Conservation (phyloP, 2,113 vertebrate species). For the Gnathonemus echidnorhynchus region DNA sequence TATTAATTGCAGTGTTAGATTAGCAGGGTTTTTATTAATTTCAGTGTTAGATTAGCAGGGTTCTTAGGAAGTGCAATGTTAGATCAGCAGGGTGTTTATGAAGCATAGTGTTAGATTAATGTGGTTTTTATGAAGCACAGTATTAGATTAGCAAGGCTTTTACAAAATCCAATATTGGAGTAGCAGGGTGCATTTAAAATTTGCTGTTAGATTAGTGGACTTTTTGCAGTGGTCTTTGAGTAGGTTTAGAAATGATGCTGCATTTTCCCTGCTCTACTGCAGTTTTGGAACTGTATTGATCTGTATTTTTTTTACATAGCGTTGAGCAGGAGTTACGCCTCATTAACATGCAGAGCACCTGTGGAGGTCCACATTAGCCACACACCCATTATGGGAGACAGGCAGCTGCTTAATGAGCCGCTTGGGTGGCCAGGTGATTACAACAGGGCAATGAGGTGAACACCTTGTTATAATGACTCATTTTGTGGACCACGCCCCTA, state of each 20-base stretch:
- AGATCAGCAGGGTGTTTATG: background rate
- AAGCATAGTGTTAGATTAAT: background rate
- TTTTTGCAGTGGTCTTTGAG: background rate
- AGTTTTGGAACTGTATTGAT: background rate
- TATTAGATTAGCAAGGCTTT: background rate
- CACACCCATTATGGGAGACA: background rate
- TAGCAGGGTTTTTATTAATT: background rate
- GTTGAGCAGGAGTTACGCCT: background rate
- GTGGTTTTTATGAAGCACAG: background rate
- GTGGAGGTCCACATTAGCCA: background rate
- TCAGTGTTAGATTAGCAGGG: too few species aligned
- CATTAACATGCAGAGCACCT: slow-evolving; percentile 2
- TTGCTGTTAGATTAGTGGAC: background rate
- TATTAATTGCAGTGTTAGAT: too few species aligned
- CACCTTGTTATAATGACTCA: slow-evolving; percentile 2
- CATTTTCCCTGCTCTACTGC: background rate
- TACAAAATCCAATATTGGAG: background rate
- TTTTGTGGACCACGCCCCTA: background rate
- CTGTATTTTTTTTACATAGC: background rate
- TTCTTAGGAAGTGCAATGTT: background rate
- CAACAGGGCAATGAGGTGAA: background rate
- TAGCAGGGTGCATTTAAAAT: background rate
- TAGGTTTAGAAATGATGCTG: background rate
- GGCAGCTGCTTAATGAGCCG: background rate
- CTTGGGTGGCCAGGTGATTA: background rate